A percentile compares a stretch with the other conserved stretches of the same genome.
These are phyloP conservation scores for Erynnis tages DNA, from an alignment of 2,888 invertebrate genomes.

Conservation along the genomic window DNA sequence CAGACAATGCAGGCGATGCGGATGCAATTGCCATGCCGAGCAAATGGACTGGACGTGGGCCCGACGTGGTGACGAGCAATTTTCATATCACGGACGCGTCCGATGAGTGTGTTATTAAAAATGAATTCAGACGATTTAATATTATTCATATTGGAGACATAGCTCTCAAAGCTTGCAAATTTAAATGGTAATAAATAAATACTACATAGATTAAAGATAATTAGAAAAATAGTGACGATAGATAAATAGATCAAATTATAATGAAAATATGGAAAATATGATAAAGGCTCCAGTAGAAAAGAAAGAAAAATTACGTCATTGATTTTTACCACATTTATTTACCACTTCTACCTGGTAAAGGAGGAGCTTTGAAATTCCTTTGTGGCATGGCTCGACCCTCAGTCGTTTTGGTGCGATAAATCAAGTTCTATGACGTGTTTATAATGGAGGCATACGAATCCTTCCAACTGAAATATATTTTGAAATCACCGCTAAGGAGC, in stretches of 20 bases:
- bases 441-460: slow-evolving; percentile 4
- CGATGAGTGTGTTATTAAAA: slow-evolving; percentile 21
- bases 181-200: no score
- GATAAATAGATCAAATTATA: no score
- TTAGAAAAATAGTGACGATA: no score
- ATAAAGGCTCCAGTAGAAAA: no score
- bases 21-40: slow-evolving; percentile 59
- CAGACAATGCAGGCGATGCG: slow-evolving; percentile 42
- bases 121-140: slow-evolving; percentile 16
- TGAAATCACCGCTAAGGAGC: not conserved
- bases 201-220: no score
- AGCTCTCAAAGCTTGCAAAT: no score
- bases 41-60: slow-evolving; percentile 65
- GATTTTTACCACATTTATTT: no score
- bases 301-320: no score
- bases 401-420: slow-evolving; percentile 17
- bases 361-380: slow-evolving; percentile 6
- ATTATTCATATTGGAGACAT: slow-evolving; percentile 9
- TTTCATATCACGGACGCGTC: slow-evolving; percentile 33
- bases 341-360: slow-evolving; percentile 19
- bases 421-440: not conserved
- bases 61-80: slow-evolving; percentile 31
- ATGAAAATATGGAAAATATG: no score
- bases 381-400: not conserved
- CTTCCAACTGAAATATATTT: not conserved